Conservation (phyloP, 1,140 invertebrate genomes). For the Heliconius nattereri region DNA sequence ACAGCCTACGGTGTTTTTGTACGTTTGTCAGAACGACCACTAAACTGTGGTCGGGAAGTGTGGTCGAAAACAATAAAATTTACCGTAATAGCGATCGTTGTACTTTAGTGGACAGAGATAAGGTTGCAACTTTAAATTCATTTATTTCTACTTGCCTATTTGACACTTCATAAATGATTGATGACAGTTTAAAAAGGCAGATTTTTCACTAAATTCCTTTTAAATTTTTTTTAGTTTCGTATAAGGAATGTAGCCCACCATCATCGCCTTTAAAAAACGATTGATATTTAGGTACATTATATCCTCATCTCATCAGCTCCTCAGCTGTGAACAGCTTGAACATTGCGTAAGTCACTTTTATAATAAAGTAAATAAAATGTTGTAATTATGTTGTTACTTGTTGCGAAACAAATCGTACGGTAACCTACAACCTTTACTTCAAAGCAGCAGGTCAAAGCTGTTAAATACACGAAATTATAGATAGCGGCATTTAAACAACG, state of each 20-base stretch:
- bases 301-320: too few species aligned
- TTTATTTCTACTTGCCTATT: neutral
- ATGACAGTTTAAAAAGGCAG: neutral
- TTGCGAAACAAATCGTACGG: neutral
- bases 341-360: neutral
- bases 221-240: too few species aligned
- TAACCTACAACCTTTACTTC: neutral
- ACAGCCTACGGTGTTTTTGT: slow-evolving; percentile 1
- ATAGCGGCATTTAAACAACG: neutral
- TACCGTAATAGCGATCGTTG: slow-evolving; percentile 3
- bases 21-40: slow-evolving; percentile 10
- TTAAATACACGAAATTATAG: neutral
- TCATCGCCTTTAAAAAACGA: too few species aligned
- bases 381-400: slow-evolving; percentile 3
- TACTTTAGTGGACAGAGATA: neutral
- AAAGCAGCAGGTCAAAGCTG: neutral
- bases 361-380: neutral
- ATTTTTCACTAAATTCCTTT: too few species aligned
- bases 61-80: slow-evolving; percentile 3
- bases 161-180: neutral
- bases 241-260: too few species aligned
- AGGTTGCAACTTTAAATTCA: neutral
- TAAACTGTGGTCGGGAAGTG: slow-evolving; percentile 21
- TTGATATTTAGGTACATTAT: too few species aligned
- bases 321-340: neutral